Percentiles rank a stretch among this genome's conserved stretches.
Evolutionary conservation across 64 coral and sea anemone genomes (phyloP).

Genomic region (Montipora efflorescens): DNA sequence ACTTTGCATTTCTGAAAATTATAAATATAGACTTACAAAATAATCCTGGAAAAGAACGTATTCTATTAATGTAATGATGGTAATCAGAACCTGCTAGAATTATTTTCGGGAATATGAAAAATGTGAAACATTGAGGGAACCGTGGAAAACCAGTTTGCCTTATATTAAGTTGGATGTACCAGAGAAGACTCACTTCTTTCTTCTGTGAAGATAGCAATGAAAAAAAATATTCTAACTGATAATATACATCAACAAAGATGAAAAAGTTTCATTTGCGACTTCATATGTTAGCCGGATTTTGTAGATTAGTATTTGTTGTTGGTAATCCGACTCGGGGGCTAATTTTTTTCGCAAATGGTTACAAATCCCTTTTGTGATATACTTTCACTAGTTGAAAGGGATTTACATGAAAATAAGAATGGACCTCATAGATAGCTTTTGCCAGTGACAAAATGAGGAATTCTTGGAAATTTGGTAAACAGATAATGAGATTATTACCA

Average conservation of each 20-base stretch:
- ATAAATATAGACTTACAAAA: not conserved
- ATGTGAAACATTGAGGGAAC: not conserved
- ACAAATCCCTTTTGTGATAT: not conserved
- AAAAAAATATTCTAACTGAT: not conserved
- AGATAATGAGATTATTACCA: too few species aligned
- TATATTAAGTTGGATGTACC: not conserved
- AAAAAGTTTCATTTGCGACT: not conserved
- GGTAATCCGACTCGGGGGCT: not conserved
- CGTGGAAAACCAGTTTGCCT: not conserved
- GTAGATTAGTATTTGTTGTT: not conserved
- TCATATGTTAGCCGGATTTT: not conserved
- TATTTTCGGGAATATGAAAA: conserved; percentile 5
- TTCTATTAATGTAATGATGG: not conserved
- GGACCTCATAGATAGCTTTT: not conserved
- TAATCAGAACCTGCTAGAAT: conserved; percentile 8
- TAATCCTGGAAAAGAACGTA: not conserved
- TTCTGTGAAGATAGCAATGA: not conserved
- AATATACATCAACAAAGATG: not conserved
- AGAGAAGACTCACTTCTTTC: not conserved
- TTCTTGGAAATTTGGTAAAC: not conserved
- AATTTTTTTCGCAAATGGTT: not conserved
- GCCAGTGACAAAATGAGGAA: not conserved
- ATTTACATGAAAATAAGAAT: not conserved
- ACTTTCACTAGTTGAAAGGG: too few species aligned
- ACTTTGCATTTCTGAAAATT: not conserved